These are phyloP conservation scores for Apodemia hepburni DNA, from an alignment of 2,888 invertebrate species.

Conservation along the genomic window DNA sequence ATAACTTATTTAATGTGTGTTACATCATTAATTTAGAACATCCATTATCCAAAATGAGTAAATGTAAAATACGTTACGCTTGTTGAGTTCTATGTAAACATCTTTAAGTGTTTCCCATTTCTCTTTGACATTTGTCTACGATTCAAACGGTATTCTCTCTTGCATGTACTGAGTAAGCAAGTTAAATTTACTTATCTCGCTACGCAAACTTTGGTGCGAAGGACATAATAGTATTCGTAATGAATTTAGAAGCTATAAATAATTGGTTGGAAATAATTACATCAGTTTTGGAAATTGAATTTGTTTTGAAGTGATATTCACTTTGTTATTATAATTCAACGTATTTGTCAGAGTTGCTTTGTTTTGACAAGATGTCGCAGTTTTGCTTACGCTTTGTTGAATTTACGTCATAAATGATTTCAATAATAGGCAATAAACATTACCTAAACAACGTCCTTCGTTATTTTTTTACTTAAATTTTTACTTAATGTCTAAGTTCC, in stretches of 20 bases:
- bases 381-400: too few relatives aligned
- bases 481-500: too few relatives aligned
- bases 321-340: not conserved
- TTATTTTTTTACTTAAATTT: too few relatives aligned
- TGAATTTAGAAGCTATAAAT: conserved; percentile 5
- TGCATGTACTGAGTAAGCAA: conserved; percentile 34
- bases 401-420: too few relatives aligned
- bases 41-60: conserved; percentile 14
- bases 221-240: conserved; percentile 12
- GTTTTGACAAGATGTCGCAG: not conserved
- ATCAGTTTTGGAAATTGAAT: conserved; percentile 4
- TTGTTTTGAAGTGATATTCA: not conserved
- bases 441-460: too few relatives aligned
- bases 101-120: conserved; percentile 47
- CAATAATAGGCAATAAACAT: too few relatives aligned
- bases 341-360: not conserved
- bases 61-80: conserved; percentile 19
- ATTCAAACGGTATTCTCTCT: conserved; percentile 37
- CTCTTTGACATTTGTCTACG: conserved; percentile 41
- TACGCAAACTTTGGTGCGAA: conserved; percentile 10
- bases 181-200: conserved; percentile 18
- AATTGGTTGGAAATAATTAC: not conserved
- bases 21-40: conserved; percentile 18
- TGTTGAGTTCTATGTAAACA: conserved; percentile 40
- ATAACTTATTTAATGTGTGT: not conserved